Percentiles rank a stretch among this genome's conserved stretches.
Conservation (phyloP, 2,888 invertebrate genomes). For the Capitulum mitella region DNA sequence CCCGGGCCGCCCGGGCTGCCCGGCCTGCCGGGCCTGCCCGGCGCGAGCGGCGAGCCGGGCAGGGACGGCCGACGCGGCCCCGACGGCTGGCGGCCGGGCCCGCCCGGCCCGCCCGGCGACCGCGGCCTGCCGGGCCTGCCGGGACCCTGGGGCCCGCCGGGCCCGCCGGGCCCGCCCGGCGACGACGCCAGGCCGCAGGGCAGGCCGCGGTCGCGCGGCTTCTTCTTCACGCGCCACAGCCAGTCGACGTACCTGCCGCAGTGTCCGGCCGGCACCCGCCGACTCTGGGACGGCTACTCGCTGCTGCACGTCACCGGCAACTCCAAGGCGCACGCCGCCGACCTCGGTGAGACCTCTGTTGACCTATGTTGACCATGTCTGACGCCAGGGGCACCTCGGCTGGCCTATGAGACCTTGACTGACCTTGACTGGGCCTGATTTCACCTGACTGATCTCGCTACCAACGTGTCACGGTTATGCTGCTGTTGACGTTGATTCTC, state of each 20-base stretch:
- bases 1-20: slow-evolving; percentile 33
- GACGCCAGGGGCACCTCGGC: too few species aligned
- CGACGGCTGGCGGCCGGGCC: slow-evolving; percentile 40
- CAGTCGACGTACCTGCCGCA: slow-evolving; percentile 71
- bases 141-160: slow-evolving; percentile 39
- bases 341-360: slow-evolving; percentile 77
- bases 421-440: too few species aligned
- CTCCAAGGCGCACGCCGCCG: slow-evolving; percentile 84
- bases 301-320: slow-evolving; percentile 88
- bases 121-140: slow-evolving; percentile 38
- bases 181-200: slow-evolving; percentile 64
- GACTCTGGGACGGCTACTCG: slow-evolving; percentile 88
- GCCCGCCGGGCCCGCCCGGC: slow-evolving; percentile 47
- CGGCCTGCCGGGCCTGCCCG: slow-evolving; percentile 34
- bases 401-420: too few species aligned
- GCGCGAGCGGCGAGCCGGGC: slow-evolving; percentile 33
- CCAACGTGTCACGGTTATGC: too few species aligned
- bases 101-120: slow-evolving; percentile 27
- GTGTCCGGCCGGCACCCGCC: slow-evolving; percentile 71
- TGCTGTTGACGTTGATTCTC: too few species aligned
- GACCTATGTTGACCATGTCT: too few species aligned
- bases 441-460: too few species aligned
- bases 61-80: slow-evolving; percentile 32
- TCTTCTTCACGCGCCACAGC: slow-evolving; percentile 83
- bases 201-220: slow-evolving; percentile 73